Conservation (phyloP, 2,113 vertebrate species). For the Riparia riparia region DNA sequence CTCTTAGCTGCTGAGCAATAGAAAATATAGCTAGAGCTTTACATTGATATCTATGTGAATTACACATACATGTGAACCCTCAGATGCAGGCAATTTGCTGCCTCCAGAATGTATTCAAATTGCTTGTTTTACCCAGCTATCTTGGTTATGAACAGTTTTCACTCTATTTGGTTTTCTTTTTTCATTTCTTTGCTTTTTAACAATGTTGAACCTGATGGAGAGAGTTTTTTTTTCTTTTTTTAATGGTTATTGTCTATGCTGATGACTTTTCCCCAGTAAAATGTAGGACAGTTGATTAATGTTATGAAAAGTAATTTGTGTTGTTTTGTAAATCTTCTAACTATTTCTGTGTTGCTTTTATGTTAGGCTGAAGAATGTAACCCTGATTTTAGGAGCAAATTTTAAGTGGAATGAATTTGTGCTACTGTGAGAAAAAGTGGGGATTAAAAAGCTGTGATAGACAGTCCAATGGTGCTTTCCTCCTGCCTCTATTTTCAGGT, state of each 20-base stretch:
- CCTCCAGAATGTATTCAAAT: not conserved
- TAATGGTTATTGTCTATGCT: not conserved
- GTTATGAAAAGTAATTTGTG: not conserved
- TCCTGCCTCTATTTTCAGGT: not conserved
- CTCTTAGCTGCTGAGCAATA: not conserved
- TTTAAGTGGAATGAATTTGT: not conserved
- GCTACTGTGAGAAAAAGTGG: not conserved
- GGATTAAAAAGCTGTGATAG: not conserved
- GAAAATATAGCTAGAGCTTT: not conserved
- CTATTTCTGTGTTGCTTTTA: not conserved
- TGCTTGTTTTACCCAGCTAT: not conserved
- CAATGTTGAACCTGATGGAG: not conserved
- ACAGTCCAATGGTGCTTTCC: not conserved
- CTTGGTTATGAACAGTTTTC: not conserved
- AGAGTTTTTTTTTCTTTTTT: not conserved
- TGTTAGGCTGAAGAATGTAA: not conserved
- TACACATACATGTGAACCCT: not conserved
- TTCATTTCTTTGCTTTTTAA: not conserved
- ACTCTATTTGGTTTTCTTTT: not conserved
- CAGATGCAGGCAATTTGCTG: not conserved
- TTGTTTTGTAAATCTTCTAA: not conserved
- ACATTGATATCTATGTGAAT: not conserved
- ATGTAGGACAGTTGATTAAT: not conserved
- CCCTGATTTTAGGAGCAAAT: not conserved
- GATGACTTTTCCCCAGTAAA: not conserved